Evolutionary conservation across 2,888 invertebrate genomes (phyloP).

Genomic region (Meganola albula): DNA sequence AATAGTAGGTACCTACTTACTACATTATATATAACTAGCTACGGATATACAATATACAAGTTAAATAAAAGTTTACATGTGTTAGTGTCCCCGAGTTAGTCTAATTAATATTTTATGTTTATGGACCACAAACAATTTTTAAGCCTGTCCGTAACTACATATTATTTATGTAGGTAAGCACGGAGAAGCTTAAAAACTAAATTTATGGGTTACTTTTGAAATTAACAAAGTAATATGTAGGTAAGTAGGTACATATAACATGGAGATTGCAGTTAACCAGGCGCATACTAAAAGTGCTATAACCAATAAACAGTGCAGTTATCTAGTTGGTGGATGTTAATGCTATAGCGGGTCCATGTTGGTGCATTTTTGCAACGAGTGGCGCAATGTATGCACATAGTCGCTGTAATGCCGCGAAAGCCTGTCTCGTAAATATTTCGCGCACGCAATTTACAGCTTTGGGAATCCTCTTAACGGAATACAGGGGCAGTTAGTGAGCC

Average conservation of each 20-base stretch:
- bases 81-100: no score
- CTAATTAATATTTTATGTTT: no score
- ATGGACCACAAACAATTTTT: no score
- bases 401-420: constrained; percentile 66
- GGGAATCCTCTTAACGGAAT: constrained; percentile 74
- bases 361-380: constrained; percentile 64
- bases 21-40: no score
- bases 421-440: constrained; percentile 75
- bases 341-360: constrained; percentile 37
- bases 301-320: constrained; percentile 42
- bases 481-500: constrained; percentile 68
- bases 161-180: no score
- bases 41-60: no score
- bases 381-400: constrained; percentile 58
- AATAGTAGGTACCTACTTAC: no score
- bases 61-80: no score
- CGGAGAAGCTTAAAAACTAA: no score
- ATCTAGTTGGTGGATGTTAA: constrained; percentile 42
- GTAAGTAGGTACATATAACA: no score
- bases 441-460: constrained; percentile 72
- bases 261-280: constrained; percentile 27
- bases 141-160: no score
- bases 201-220: no score
- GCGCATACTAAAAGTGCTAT: constrained; percentile 32
- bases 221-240: constrained; percentile 24